Percentiles rank a stretch among this genome's conserved stretches.
Conservation (phyloP, 37 sponge, comb jelly and placozoan species). For the Chondrilla cf. caribensis region DNA sequence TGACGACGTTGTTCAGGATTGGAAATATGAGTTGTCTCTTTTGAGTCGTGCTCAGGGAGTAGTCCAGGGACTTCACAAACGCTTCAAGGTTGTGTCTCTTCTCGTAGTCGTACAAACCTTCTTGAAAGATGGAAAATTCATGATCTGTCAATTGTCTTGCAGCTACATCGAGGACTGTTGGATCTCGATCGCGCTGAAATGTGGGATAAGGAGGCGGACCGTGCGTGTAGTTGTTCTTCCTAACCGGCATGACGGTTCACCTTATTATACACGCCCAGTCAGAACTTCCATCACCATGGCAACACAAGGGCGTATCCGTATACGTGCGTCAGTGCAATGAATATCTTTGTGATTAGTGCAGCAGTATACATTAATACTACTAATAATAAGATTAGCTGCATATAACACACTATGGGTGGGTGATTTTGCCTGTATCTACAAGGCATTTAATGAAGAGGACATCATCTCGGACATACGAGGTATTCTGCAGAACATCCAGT, state of each 20-base stretch:
- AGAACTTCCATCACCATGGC: too few species aligned
- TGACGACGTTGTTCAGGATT: constrained; percentile 56
- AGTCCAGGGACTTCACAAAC: constrained; percentile 64
- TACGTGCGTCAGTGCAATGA: too few species aligned
- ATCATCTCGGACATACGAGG: constrained; percentile 27
- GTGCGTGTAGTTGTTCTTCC: not conserved
- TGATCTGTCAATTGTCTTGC: constrained; percentile 45
- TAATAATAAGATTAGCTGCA: too few species aligned
- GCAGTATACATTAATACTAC: too few species aligned
- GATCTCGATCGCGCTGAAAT: not conserved
- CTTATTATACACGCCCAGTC: not conserved
- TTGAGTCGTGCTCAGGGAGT: constrained; percentile 60
- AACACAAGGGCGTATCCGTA: too few species aligned
- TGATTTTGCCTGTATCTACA: not conserved
- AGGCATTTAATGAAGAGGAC: constrained; percentile 34
- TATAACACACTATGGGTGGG: not conserved
- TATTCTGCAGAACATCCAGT: not conserved
- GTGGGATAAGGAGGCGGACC: constrained; percentile 8
- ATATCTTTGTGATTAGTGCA: too few species aligned
- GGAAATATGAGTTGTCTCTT: constrained; percentile 74
- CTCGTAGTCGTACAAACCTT: constrained; percentile 67
- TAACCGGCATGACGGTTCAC: constrained; percentile 3
- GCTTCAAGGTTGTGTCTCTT: constrained; percentile 44
- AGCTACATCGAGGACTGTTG: not conserved
- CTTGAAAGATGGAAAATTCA: constrained; percentile 63